Base-by-base conservation (phyloP, 2,888 invertebrate species). In the Campoplex capitator region DNA sequence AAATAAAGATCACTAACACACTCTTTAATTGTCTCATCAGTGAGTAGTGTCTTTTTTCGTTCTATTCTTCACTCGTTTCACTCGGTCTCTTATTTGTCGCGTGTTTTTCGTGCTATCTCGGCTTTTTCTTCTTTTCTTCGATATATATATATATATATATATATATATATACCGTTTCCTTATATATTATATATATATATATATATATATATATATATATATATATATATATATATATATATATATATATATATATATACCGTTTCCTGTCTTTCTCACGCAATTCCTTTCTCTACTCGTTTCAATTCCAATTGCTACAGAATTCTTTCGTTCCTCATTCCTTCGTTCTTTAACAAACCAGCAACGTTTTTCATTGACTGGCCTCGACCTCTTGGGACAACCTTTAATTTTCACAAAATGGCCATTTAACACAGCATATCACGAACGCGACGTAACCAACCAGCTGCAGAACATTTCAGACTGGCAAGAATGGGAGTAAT, bases 311-410 rank as follows among this genome's bases (percentile, higher is more conserved):
- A 74, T 54, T 74, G 32, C 73, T 48, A 18, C 38, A 81, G 71
- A 38, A 51, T 81, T 79, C 35, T n/a, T 54, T 67, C 71, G 65
- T 80, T 79, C 71, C 71, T 74, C 54, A 48, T 62, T 75, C 74
- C 81, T 78, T 81, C 68, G 56, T 68, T 76, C 56, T 70, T 32
- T n/a, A 78, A 82, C 74, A 75, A 68, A 77, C 65, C 78, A 68
- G 74, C 73, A 32, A 80, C 54, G 81, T 82, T 87, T 88, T 87
- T 86, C 85, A 87, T 85, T 84, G 85, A 86, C 85, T 82, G 51
- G 68, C 65, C 42, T 78, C 67, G 71, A 75, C 28, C 83, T 83
- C 67, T 54, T 45, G 56, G 23, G 45, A 73, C 62, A 56, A 77
- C 35, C 4, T 62, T 62, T 42, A 42, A 18, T 16, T 32, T 56